These are phyloP conservation scores for Lota lota DNA, from an alignment of 2,113 vertebrate species.

Conservation along the genomic window DNA sequence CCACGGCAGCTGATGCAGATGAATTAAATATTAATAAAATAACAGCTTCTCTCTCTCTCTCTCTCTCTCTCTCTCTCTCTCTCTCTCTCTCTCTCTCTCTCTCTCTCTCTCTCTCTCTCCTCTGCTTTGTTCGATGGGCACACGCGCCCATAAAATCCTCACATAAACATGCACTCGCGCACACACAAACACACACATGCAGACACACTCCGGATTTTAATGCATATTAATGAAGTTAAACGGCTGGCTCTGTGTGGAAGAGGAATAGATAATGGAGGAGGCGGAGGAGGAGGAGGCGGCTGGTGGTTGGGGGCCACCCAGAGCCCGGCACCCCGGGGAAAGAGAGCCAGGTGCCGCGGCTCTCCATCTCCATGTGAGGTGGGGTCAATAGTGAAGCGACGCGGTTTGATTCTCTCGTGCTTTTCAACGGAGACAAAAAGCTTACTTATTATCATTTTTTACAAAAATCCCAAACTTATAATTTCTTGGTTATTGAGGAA, in stretches of 20 bases:
- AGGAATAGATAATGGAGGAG: slow-evolving; percentile 52
- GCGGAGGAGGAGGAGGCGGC: too few species aligned
- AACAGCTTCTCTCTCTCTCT: too few species aligned
- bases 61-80: too few species aligned
- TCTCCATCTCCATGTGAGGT: slow-evolving; percentile 34
- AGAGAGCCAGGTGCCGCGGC: slow-evolving; percentile 55
- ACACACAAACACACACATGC: slow-evolving; percentile 4
- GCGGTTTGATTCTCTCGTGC: not conserved
- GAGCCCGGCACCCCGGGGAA: slow-evolving; percentile 48
- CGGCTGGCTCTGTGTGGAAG: slow-evolving; percentile 39
- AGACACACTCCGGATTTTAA: slow-evolving; percentile 46
- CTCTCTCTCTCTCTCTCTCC: not conserved
- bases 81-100: too few species aligned
- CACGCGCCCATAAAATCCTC: slow-evolving; percentile 20
- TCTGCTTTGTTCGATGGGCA: slow-evolving; percentile 29
- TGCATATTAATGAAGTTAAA: slow-evolving; percentile 73
- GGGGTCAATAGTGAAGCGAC: slow-evolving; percentile 13
- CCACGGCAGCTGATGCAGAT: too few species aligned
- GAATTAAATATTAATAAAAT: too few species aligned
- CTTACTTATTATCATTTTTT: too few species aligned
- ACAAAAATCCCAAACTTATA: not conserved
- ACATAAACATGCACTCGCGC: slow-evolving; percentile 10
- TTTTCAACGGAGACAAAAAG: not conserved
- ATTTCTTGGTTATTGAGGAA: too few species aligned
- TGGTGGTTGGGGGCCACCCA: slow-evolving; percentile 41